phyloP scores from a whole-genome alignment of 2,797 vertebrate species.

The Mustela erminea region DNA sequence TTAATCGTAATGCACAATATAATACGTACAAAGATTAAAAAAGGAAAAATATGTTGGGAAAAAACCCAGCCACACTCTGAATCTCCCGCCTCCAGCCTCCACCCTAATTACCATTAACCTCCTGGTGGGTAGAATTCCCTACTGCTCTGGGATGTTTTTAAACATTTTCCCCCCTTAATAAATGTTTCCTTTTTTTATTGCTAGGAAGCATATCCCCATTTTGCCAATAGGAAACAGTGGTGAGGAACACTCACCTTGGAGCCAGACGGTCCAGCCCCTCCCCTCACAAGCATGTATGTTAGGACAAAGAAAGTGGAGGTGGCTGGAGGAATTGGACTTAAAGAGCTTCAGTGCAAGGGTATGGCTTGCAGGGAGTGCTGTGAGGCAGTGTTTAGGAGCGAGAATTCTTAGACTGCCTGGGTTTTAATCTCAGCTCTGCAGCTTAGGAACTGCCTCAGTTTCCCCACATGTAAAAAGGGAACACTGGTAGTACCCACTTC shows the following conservation, averaged over 20 bases:
- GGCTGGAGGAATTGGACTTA: background rate
- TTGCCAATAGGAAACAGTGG: background rate
- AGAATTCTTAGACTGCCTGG: background rate
- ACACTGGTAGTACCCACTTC: background rate
- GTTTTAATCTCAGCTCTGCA: background rate
- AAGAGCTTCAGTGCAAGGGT: background rate
- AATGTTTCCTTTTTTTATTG: background rate
- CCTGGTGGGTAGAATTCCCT: background rate
- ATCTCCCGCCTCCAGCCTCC: no score
- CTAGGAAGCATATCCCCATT: background rate
- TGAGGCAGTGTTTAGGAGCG: background rate
- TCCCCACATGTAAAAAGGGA: background rate
- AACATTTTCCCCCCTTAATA: background rate
- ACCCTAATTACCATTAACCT: background rate
- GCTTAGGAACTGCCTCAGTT: background rate
- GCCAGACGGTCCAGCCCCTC: background rate
- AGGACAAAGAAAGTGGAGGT: background rate
- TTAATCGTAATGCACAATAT: background rate
- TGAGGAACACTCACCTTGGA: background rate
- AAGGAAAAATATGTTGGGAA: background rate
- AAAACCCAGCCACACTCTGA: background rate
- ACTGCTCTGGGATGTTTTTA: background rate
- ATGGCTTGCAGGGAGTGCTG: background rate
- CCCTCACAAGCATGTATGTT: background rate
- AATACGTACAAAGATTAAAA: background rate